A percentile compares a stretch with the other conserved stretches of the same genome.
These are phyloP conservation scores for Lota lota DNA, from an alignment of 2,113 vertebrate genomes.

Conservation along the genomic window DNA sequence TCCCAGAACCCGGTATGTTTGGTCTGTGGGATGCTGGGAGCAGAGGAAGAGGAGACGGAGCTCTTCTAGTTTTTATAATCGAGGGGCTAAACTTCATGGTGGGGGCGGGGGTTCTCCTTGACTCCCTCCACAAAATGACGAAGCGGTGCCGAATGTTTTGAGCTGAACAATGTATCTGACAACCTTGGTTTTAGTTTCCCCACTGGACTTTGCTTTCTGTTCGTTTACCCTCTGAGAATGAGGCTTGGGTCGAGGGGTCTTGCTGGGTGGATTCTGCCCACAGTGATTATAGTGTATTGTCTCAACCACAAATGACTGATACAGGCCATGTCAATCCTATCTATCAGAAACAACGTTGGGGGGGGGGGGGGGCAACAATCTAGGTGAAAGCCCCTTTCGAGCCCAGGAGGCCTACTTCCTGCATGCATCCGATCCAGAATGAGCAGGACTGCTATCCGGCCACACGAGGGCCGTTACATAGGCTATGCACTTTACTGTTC, in stretches of 20 bases:
- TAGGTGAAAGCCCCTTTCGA: conserved; percentile 30
- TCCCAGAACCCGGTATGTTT: conserved; percentile 41
- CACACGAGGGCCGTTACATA: conserved; percentile 58
- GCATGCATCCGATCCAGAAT: conserved; percentile 65
- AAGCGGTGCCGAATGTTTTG: conserved; percentile 31
- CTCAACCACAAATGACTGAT: conserved; percentile 6
- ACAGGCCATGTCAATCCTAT: conserved; percentile 24
- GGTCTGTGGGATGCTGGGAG: conserved; percentile 26
- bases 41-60: conserved; percentile 33
- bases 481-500: conserved; percentile 72
- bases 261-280: conserved; percentile 39
- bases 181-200: conserved; percentile 16
- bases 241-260: conserved; percentile 41
- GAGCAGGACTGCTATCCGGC: conserved; percentile 50
- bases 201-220: conserved; percentile 39
- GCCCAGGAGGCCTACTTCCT: conserved; percentile 34
- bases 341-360: conserved; percentile 29
- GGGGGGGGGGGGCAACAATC: conserved; percentile 27
- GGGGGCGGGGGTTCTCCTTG: conserved; percentile 32
- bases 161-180: conserved; percentile 44
- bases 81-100: conserved; percentile 3
- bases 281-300: conserved; percentile 11
- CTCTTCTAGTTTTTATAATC: conserved; percentile 19
- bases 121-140: conserved; percentile 3
- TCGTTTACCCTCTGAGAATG: conserved; percentile 31